Percentiles rank a stretch among this genome's conserved stretches.
These are phyloP conservation scores for Anthopleura xanthogrammica DNA, from an alignment of 92 coral and sea anemone species.

Conservation along the genomic window DNA sequence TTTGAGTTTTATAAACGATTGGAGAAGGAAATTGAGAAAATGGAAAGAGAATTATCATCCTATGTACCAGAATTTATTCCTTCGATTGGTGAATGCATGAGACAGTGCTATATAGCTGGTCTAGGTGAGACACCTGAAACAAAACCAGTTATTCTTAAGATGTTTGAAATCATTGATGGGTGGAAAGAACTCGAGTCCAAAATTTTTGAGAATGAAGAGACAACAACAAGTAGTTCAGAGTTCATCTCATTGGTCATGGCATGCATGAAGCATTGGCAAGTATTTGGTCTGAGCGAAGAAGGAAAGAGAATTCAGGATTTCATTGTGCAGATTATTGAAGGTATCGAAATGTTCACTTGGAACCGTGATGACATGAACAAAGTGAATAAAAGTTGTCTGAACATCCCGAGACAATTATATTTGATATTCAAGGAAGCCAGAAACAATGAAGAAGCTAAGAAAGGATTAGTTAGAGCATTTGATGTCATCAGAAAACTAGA, in stretches of 20 bases:
- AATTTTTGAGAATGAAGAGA: no score
- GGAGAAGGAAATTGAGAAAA: not conserved
- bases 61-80: not conserved
- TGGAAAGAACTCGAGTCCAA: not conserved
- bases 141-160: not conserved
- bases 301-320: not conserved
- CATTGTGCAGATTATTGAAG: not conserved
- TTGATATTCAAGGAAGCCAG: not conserved
- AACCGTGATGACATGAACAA: not conserved
- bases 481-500: not conserved
- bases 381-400: slow-evolving; percentile 2
- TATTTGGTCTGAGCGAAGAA: not conserved
- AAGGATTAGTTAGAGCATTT: not conserved
- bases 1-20: not conserved
- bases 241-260: not conserved
- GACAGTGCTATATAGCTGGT: not conserved
- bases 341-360: not conserved
- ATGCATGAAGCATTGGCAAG: not conserved
- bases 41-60: not conserved
- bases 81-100: not conserved
- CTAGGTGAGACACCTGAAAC: not conserved
- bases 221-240: not conserved
- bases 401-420: slow-evolving; percentile 25
- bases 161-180: not conserved
- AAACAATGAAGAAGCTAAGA: not conserved